Base-by-base conservation (phyloP, 2,797 vertebrate species). In the Anabas testudineus region DNA sequence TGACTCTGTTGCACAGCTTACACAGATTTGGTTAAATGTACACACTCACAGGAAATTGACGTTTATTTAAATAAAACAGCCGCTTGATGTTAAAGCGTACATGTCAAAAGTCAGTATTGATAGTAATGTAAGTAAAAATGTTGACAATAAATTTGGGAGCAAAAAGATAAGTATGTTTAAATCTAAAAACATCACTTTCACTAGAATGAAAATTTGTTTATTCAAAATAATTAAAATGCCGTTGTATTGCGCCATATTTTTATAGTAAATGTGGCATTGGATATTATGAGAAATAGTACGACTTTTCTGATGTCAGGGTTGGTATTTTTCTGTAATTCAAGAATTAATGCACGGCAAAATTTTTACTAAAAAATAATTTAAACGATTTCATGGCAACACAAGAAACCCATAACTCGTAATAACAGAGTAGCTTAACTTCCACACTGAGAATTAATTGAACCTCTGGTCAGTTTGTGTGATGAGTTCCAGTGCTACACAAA, bases 11-110 rank as follows among this genome's bases (percentile, higher is more conserved):
- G 30, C 52, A 26, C 56, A 68, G 67, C 47, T 57, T 73, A 45
- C 68, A 76, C 26, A 47, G 24, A 83, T 3, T 22, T 66, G 28
- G 59, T 67, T 52, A 34, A 74, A 67, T 28, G 30, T 30, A 7
- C 28, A 67, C 61, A 78, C 77, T 84, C 82, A 91, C 84, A 90
- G 87, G 86, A 89, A 87, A 65, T 19, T 68, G 19, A 66, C 48
- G 57, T 85, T 66, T 48, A 68, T 76, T 77, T 71, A 19, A 39
- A 37, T 56, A 47, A 37, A 62, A 67, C 30, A 42, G 48, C 57
- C 83, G 66, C 62, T 64, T 22, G 4, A 9, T 63, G 28, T 54
- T 48, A 47, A 57, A 59, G 16, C 22, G 13, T 2, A 21, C 28
- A 54, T 32, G 57, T 22, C 32, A 60, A 28, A 75, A 15, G 14